Base-by-base conservation (phyloP, 2,888 invertebrate species). In the Cantharis rustica region DNA sequence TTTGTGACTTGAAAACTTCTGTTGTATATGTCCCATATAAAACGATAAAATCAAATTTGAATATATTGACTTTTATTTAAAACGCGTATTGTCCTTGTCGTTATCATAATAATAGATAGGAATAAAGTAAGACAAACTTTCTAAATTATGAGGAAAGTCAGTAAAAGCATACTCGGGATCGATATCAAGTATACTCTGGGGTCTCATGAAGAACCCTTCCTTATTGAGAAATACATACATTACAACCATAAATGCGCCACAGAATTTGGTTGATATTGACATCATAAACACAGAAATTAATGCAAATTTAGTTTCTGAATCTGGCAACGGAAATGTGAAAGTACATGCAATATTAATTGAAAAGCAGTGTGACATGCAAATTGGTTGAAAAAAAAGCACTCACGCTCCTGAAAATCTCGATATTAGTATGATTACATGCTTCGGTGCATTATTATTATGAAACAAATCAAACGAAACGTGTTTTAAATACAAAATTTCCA, bases 131-230 rank as follows among this genome's bases (percentile, higher is more conserved):
- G 75, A 78, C 78, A 75, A 79, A 80, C 76, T 81, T 80, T 78
- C 77, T 80, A 81, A 82, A 82, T 81, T 83, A 83, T 83, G 79
- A 80, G 80, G 63, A 79, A 80, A 79, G 79, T 78, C 81, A 79
- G 80, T 79, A 79, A 80, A 79, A 80, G 80, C 79, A 77, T 75
- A 76, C 69, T 75, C 73, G 75, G 78, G 80, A 81, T 82, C 81
- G 78, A 83, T 83, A 82, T 77, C 72, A 81, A 79, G 79, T 80
- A 78, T 80, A 78, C 82, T 81, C 81, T 47, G 23, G 81, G 76
- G 80, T 27, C 79, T 75, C 75, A 79, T 80, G 79, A 80, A 80
- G 80, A 80, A 75, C 77, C 79, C 79, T 75, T 79, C 80, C 80
- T 81, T 80, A 81, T 81, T 79, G 79, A 77, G 79, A 77, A 79